These are phyloP conservation scores for Poliocrania exsul DNA, from an alignment of 2,797 vertebrate species.

Conservation along the genomic window DNA sequence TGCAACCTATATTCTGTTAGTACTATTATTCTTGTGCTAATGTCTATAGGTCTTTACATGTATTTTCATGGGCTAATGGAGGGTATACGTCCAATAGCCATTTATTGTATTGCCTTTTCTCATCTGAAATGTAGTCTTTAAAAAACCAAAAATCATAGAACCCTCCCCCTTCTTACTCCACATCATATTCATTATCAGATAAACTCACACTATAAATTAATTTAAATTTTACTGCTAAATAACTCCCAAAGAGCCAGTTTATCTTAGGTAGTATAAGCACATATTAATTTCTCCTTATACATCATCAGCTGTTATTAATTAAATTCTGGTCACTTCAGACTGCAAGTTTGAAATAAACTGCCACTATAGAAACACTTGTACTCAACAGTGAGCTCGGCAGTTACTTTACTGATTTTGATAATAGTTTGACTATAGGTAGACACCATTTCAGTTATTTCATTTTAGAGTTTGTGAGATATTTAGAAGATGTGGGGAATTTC, in stretches of 20 bases:
- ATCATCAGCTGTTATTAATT: conserved; percentile 47
- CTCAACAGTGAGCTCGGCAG: not conserved
- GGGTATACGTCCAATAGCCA: not conserved
- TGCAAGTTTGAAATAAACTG: conserved; percentile 10
- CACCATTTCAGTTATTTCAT: not conserved
- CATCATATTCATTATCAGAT: conserved; percentile 26
- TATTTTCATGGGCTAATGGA: not conserved
- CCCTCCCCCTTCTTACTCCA: not conserved
- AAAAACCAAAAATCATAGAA: not conserved
- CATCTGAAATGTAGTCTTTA: not conserved
- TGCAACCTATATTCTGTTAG: not conserved
- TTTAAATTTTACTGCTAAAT: conserved; percentile 19
- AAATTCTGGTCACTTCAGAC: not conserved
- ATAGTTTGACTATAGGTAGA: not conserved
- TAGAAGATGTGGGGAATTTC: not conserved
- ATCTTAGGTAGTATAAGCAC: not conserved
- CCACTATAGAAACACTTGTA: not conserved
- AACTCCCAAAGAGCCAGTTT: conserved; percentile 21
- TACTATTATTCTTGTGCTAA: not conserved
- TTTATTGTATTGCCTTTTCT: not conserved
- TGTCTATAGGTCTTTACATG: not conserved
- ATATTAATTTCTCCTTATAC: not conserved
- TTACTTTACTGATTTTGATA: not conserved
- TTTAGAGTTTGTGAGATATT: not conserved
- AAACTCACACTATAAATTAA: conserved; percentile 35